phyloP scores from a whole-genome alignment of 2,797 vertebrate species.

The Pangasius krempfi region DNA sequence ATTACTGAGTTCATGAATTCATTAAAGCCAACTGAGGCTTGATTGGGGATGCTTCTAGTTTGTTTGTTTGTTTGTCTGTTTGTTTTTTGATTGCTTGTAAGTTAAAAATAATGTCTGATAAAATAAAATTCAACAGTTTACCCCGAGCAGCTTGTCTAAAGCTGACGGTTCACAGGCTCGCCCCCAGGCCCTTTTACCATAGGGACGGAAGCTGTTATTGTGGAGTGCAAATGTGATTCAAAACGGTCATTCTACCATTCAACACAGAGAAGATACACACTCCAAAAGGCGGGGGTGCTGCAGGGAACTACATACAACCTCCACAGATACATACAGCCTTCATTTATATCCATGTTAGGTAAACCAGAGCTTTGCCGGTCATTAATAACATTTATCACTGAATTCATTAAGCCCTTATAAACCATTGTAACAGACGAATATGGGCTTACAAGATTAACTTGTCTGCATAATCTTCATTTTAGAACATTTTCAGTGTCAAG shows the following conservation, averaged over 20 bases:
- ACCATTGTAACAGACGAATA: neutral
- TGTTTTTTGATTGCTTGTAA: slow-evolving; percentile 52
- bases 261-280: slow-evolving; percentile 35
- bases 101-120: slow-evolving; percentile 37
- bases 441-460: neutral
- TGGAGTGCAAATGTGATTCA: slow-evolving; percentile 51
- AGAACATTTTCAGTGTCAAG: slow-evolving; percentile 15
- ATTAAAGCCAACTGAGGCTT: slow-evolving; percentile 53
- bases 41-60: slow-evolving; percentile 49
- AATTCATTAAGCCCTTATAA: neutral
- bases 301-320: slow-evolving; percentile 36
- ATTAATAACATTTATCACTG: neutral
- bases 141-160: slow-evolving; percentile 42
- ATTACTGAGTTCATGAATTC: slow-evolving; percentile 57
- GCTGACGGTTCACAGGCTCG: slow-evolving; percentile 37
- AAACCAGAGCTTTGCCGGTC: neutral
- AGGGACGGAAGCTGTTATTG: slow-evolving; percentile 35
- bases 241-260: slow-evolving; percentile 10
- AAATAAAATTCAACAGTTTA: slow-evolving; percentile 37
- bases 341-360: neutral
- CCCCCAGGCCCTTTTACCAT: slow-evolving; percentile 46
- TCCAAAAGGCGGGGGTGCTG: slow-evolving; percentile 25
- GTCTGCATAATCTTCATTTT: slow-evolving; percentile 26
- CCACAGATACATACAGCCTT: slow-evolving; percentile 21
- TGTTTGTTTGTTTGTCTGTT: neutral